A percentile compares a stretch with the other conserved stretches of the same genome.
These are phyloP conservation scores for Heliangelus exortis DNA, from an alignment of 2,797 vertebrate genomes.

Conservation along the genomic window DNA sequence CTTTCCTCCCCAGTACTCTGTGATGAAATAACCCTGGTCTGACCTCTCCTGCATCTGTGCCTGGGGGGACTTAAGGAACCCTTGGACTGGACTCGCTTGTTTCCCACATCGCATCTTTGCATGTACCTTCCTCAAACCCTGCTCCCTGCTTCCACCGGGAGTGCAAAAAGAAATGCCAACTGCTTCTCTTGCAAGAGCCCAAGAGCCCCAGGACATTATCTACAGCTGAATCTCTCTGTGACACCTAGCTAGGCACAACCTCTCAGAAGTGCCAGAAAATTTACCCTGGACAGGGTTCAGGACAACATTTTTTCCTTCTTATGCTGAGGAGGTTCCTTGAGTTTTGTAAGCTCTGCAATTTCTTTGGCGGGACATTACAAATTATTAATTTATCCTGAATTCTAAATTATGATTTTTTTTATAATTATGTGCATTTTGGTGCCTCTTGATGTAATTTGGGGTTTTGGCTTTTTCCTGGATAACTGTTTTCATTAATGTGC, in stretches of 20 bases:
- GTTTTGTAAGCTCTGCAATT: neutral
- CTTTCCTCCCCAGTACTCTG: neutral
- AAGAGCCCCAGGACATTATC: neutral
- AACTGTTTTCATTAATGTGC: slow-evolving; percentile 22
- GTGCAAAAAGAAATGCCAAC: neutral
- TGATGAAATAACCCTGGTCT: neutral
- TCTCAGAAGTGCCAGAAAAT: neutral
- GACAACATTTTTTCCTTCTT: neutral
- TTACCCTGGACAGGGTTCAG: neutral
- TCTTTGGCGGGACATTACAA: neutral
- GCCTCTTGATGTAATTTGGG: neutral
- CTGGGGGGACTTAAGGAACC: rapidly evolving
- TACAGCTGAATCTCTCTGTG: neutral
- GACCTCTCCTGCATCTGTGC: rapidly evolving
- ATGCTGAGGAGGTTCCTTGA: neutral
- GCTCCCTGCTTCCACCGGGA: neutral
- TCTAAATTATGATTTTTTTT: neutral
- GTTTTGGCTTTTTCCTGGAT: neutral
- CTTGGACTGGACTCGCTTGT: neutral
- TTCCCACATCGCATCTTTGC: neutral
- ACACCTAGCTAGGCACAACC: neutral
- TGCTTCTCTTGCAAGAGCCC: neutral
- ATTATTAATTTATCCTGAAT: slow-evolving; percentile 2
- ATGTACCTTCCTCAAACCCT: neutral
- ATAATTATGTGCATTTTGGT: neutral